Base-by-base conservation (phyloP, 2,113 vertebrate species). In the Xenotilapia leptura region DNA sequence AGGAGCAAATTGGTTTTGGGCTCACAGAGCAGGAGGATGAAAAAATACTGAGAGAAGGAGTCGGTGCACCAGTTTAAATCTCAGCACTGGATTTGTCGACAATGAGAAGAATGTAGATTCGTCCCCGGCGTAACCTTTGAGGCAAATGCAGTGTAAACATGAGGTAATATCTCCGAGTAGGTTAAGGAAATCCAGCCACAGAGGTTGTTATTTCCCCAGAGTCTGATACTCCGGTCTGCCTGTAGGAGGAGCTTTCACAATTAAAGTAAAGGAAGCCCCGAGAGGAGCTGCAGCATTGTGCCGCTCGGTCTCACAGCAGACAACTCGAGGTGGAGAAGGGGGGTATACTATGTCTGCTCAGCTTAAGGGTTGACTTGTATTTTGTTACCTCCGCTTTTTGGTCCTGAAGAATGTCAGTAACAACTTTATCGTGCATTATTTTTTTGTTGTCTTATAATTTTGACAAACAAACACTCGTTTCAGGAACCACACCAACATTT, bases 191-290 rank as follows among this genome's bases (percentile, higher is more conserved):
- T 49, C 51, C 31, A 56, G 26, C 33, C 15, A 21, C 40, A 33
- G 31, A 38, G 80, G 47, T 60, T 86, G 26, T 58, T 2, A 51
- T 2, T 88, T 73, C 80, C 33, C 85, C 31, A 38, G 45, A 23
- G 58, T 77, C 21, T 88, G 21, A 47, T 94, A 83, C 90, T 86
- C n/a, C 2, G 5, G 45, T 88, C 88, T 90, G 90, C 94, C 96
- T 96, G 88, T 86, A 95, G 94, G 93, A 92, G 95, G 94, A 89
- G 94, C 93, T 93, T 95, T 94, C 79, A 90, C 90, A 92, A 82
- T 88, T 82, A 90, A 85, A 91, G 84, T 77, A 40, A 81, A 92
- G 33, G 81, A 86, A 84, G 62, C n/a, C 12, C 62, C 9, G 55
- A 45, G 38, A 60, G 56, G 38, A 87, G 53, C 10, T 36, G 9